phyloP scores from a whole-genome alignment of 1,140 invertebrate genomes.

The Hydropsyche tenuis region DNA sequence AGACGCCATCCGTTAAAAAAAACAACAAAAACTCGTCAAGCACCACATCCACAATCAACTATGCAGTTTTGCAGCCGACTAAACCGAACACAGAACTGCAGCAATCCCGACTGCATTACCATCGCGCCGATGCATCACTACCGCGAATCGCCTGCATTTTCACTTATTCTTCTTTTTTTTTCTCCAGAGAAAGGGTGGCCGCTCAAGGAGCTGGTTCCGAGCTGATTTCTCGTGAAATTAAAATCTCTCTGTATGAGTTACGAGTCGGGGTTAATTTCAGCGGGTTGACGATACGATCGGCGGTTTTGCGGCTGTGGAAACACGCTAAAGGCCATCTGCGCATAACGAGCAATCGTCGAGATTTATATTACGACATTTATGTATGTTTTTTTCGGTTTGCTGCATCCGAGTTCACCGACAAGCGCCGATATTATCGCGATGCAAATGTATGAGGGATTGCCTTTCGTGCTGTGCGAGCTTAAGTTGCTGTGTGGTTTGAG shows the following conservation, averaged over 20 bases:
- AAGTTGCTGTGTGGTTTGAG: too few species aligned
- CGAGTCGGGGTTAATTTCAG: slow-evolving; percentile 16
- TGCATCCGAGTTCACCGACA: slow-evolving; percentile 3
- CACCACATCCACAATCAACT: too few species aligned
- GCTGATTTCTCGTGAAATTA: slow-evolving; percentile 10
- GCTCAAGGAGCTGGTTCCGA: background rate
- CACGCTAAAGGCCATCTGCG: slow-evolving; percentile 12
- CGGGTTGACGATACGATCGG: slow-evolving; percentile 8
- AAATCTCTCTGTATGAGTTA: slow-evolving; percentile 2
- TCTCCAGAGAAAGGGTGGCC: too few species aligned
- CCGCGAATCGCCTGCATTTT: too few species aligned
- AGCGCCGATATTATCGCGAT: background rate
- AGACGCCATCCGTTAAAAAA: too few species aligned
- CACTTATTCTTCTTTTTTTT: too few species aligned
- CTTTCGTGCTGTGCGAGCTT: background rate
- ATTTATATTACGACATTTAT: slow-evolving; percentile 23
- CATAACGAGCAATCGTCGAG: slow-evolving; percentile 16
- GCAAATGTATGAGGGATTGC: slow-evolving; percentile 12
- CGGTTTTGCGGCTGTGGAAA: slow-evolving; percentile 16
- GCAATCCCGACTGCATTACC: too few species aligned
- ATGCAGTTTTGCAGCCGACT: too few species aligned
- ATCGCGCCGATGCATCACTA: too few species aligned
- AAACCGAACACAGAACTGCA: too few species aligned
- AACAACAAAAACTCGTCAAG: too few species aligned
- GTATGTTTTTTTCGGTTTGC: background rate